Evolutionary conservation across 2,113 vertebrate species (phyloP).

Genomic region (Rhadina sibilatrix): DNA sequence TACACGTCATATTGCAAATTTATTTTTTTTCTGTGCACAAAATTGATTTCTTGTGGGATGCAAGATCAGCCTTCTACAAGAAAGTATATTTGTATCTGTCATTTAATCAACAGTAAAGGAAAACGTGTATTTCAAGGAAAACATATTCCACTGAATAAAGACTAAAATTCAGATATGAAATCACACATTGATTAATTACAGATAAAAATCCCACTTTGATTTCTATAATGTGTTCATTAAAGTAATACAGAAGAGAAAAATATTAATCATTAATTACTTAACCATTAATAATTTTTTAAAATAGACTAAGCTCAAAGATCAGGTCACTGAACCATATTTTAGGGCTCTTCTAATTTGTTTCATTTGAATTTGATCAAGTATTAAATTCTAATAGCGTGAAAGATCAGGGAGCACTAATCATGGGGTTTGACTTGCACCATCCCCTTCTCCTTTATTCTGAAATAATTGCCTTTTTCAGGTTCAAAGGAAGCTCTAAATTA

Average conservation of each 20-base stretch:
- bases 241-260: background rate
- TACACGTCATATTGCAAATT: background rate
- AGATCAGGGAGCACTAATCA: background rate
- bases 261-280: background rate
- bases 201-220: background rate
- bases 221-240: background rate
- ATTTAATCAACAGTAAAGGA: background rate
- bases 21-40: background rate
- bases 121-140: background rate
- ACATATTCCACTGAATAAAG: background rate
- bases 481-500: constrained; percentile 1
- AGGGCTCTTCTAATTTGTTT: background rate
- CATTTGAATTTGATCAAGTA: background rate
- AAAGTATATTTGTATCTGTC: background rate
- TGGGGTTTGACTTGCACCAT: background rate
- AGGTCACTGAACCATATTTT: background rate
- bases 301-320: background rate
- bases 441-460: background rate
- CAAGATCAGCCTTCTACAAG: background rate
- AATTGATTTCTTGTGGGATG: background rate
- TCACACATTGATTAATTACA: background rate
- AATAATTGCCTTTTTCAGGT: background rate
- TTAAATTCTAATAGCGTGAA: background rate
- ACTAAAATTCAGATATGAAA: background rate
- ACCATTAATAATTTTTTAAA: background rate